Base-by-base conservation (phyloP, 1,140 invertebrate genomes). In the Rhagoletis pomonella region DNA sequence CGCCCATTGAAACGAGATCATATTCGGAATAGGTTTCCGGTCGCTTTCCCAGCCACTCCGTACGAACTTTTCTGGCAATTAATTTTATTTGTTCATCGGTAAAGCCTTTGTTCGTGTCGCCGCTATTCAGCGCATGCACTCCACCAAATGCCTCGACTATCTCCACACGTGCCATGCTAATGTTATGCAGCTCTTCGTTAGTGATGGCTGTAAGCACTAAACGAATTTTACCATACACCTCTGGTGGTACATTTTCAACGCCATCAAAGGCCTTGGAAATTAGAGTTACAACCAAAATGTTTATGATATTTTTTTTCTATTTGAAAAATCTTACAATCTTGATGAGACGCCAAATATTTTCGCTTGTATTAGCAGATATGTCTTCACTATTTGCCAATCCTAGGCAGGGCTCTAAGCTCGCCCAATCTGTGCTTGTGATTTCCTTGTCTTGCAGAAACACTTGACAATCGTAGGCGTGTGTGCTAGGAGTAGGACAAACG, bases 1-100 rank as follows among this genome's bases (percentile, higher is more conserved):
- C 86, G n/a, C 87, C 88, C 88, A 89, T 77, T 6, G 86, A 29
- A 47, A 44, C 69, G 14, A 89, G 55, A 87, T 89, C 88, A 69
- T 89, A 89, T 59, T 88, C 88, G 1, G 88, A 89, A 67, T 89
- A 89, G 6, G 87, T 89, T 39, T 62, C 7, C 10, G 88, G 88
- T n/a, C n/a, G 44, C 77, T 89, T 89, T 3, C 86, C 87, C 47
- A 86, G 44, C 88, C 88, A 89, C 64, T 89, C 88, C 2, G 69
- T 10, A 47, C 87, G 86, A 3, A 88, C 86, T 84, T 89, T 89
- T 64, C 84, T 64, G 19, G 88, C 88, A 7, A 89, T 69, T 42
- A 89, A n/a, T 17, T 60, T n/a, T 19, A 87, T 69, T 81, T 88
- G 88, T 86, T 85, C 87, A 1, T 59, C 55, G 4, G 12, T 87